phyloP scores from a whole-genome alignment of 2,888 invertebrate species.

The Oscheius sp. region DNA sequence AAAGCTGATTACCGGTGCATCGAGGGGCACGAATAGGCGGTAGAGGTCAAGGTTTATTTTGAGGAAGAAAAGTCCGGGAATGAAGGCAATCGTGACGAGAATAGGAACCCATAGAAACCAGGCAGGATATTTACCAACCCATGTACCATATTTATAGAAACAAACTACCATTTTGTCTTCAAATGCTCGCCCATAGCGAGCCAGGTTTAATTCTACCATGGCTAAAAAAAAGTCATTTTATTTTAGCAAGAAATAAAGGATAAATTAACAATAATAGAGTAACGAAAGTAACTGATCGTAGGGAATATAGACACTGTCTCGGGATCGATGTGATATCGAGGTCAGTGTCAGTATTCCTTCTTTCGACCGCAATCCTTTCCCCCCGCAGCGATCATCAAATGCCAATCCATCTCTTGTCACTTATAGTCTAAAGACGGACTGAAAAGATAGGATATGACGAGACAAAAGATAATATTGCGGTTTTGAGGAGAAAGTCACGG shows the following conservation, averaged over 20 bases:
- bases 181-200: conserved; percentile 41
- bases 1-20: conserved; percentile 60
- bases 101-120: conserved; percentile 48
- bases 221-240: neutral
- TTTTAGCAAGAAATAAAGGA: neutral
- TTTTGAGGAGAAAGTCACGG: conserved; percentile 4
- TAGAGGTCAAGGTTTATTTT: conserved; percentile 69
- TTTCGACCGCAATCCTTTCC: conserved; percentile 13
- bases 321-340: conserved; percentile 16
- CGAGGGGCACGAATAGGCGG: conserved; percentile 66
- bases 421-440: no score
- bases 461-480: conserved; percentile 10
- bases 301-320: neutral
- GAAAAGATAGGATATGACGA: neutral
- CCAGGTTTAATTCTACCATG: neutral
- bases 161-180: conserved; percentile 53
- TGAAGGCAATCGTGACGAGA: conserved; percentile 51
- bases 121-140: conserved; percentile 63
- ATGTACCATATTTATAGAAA: conserved; percentile 63
- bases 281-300: neutral
- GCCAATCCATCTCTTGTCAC: no score
- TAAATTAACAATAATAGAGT: neutral
- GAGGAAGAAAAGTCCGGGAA: conserved; percentile 63
- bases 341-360: neutral
- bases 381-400: neutral